phyloP scores from a whole-genome alignment of 2,888 invertebrate genomes.

The Eupithecia subumbrata region DNA sequence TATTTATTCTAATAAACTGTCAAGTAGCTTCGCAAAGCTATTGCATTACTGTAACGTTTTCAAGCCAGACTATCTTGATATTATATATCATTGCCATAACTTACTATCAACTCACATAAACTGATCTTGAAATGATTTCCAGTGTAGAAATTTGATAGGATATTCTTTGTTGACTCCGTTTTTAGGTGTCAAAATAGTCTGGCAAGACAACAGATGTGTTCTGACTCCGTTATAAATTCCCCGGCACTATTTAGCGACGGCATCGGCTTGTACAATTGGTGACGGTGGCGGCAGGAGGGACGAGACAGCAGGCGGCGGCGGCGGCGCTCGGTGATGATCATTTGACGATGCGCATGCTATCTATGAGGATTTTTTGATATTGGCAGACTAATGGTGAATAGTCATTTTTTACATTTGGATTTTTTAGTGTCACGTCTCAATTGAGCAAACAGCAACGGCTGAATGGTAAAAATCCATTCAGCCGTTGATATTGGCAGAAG shows the following conservation, averaged over 20 bases:
- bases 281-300: constrained; percentile 23
- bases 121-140: not conserved
- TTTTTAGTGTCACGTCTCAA: not conserved
- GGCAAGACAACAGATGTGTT: constrained; percentile 21
- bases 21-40: constrained; percentile 23
- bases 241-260: constrained; percentile 38
- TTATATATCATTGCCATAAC: not conserved
- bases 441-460: too few species aligned
- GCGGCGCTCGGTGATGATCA: constrained; percentile 50
- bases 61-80: constrained; percentile 21
- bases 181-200: constrained; percentile 1
- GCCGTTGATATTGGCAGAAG: too few species aligned
- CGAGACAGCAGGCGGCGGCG: constrained; percentile 18
- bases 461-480: too few species aligned
- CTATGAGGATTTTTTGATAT: constrained; percentile 35
- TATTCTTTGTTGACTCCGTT: not conserved
- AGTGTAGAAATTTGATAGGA: not conserved
- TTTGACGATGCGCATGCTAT: constrained; percentile 54
- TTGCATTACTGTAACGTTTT: constrained; percentile 9
- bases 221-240: constrained; percentile 34
- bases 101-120: not conserved
- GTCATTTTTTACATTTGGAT: not conserved
- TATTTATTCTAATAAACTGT: constrained; percentile 12
- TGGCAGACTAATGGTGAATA: constrained; percentile 1
- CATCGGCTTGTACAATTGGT: constrained; percentile 30